Conservation (phyloP, 2,113 vertebrate species). For the Clarias macrocephalus region DNA sequence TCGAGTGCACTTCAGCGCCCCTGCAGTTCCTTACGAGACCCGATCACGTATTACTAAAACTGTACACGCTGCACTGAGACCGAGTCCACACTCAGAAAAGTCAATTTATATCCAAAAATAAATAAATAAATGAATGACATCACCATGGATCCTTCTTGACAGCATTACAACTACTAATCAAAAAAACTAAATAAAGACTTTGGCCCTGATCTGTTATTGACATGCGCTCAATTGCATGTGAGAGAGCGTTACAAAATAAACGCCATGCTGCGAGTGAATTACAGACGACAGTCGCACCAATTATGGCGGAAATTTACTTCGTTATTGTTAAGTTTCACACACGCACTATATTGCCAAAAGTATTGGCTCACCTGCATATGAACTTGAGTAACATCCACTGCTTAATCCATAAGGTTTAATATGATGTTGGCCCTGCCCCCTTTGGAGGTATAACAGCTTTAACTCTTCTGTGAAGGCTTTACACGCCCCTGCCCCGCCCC, state of each 20-base stretch:
- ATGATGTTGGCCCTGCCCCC: no score
- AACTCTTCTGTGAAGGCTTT: no score
- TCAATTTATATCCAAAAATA: background rate
- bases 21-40: background rate
- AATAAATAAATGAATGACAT: no score
- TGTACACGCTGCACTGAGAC: background rate
- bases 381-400: no score
- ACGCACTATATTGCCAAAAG: no score
- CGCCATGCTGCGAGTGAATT: background rate
- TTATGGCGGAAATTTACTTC: background rate
- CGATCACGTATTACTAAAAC: background rate
- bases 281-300: background rate
- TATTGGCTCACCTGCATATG: no score
- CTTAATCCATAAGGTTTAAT: no score
- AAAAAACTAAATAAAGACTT: no score
- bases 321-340: no score
- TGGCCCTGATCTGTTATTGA: background rate
- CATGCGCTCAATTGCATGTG: background rate
- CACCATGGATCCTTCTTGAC: background rate
- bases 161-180: constrained; percentile 2
- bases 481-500: constrained; percentile 59
- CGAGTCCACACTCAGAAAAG: background rate
- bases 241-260: background rate
- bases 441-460: no score
- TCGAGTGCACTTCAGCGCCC: no score